A percentile compares a stretch with the other conserved stretches of the same genome.
Evolutionary conservation across 2,113 vertebrate species (phyloP).

Genomic region (Antidorcas marsupialis): DNA sequence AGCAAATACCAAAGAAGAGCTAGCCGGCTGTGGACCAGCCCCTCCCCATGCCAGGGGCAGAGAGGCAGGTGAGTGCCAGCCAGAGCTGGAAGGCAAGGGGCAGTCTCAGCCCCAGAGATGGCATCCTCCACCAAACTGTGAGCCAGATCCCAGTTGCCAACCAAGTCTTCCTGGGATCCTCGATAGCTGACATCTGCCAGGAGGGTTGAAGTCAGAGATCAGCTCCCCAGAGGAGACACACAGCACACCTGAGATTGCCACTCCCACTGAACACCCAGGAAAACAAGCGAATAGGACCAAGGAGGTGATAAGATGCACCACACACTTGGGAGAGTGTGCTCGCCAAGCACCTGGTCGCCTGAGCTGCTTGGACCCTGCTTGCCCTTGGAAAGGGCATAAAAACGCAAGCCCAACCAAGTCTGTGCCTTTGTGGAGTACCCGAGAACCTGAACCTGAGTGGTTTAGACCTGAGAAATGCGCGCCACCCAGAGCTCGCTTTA

Average conservation of each 20-base stretch:
- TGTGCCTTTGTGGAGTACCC: background rate
- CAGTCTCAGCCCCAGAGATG: background rate
- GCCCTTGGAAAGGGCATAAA: background rate
- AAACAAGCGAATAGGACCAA: background rate
- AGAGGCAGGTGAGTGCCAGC: background rate
- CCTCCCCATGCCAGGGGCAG: background rate
- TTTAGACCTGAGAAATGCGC: background rate
- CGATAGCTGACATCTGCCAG: background rate
- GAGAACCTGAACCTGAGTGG: background rate
- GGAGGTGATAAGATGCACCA: background rate
- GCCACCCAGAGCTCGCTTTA: accelerated
- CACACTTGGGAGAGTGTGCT: background rate
- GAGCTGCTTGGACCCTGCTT: background rate
- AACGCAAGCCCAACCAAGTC: background rate
- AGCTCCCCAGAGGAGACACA: background rate
- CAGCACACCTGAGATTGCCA: accelerated
- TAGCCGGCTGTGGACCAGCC: accelerated
- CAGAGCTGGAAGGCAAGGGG: accelerated
- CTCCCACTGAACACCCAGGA: background rate
- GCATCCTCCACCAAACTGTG: background rate
- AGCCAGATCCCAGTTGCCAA: background rate
- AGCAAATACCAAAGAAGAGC: background rate
- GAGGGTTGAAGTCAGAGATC: background rate
- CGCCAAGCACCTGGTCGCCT: background rate
- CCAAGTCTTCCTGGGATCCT: background rate